Conservation (phyloP, 2,888 invertebrate genomes). For the Melieria omissa region DNA sequence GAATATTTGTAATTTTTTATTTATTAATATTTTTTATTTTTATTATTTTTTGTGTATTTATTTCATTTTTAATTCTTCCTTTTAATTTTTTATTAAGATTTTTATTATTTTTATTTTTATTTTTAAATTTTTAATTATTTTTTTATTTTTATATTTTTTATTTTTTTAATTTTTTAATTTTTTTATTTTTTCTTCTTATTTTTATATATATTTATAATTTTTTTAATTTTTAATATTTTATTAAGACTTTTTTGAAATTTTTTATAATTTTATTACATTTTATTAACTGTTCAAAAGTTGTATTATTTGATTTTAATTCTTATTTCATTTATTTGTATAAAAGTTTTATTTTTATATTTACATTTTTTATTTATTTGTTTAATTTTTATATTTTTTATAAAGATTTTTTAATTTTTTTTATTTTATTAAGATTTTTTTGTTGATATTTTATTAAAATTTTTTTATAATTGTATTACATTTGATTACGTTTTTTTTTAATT, state of each 20-base stretch:
- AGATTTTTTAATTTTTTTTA: too few species aligned
- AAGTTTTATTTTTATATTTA: too few species aligned
- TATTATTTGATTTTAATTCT: too few species aligned
- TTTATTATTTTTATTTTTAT: slow-evolving; percentile 21
- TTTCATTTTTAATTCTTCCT: slow-evolving; percentile 24
- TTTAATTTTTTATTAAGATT: slow-evolving; percentile 16
- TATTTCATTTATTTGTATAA: too few species aligned
- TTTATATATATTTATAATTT: slow-evolving; percentile 24
- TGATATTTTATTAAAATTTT: too few species aligned
- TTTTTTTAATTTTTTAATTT: slow-evolving; percentile 21
- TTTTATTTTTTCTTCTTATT: slow-evolving; percentile 36
- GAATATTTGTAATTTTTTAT: slow-evolving; percentile 41
- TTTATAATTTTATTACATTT: too few species aligned
- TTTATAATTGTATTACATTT: too few species aligned
- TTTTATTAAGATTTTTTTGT: too few species aligned
- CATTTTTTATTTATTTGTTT: too few species aligned
- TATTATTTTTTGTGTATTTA: slow-evolving; percentile 10
- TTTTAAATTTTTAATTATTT: slow-evolving; percentile 37
- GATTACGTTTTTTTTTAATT: too few species aligned
- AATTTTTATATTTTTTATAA: too few species aligned
- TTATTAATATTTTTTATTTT: slow-evolving; percentile 10
- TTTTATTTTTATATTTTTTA: slow-evolving; percentile 18
- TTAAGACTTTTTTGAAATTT: neutral
- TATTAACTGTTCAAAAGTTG: too few species aligned
- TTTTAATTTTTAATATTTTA: slow-evolving; percentile 4